Base-by-base conservation (phyloP, 2,888 invertebrate species). In the Lamproptera curius region DNA sequence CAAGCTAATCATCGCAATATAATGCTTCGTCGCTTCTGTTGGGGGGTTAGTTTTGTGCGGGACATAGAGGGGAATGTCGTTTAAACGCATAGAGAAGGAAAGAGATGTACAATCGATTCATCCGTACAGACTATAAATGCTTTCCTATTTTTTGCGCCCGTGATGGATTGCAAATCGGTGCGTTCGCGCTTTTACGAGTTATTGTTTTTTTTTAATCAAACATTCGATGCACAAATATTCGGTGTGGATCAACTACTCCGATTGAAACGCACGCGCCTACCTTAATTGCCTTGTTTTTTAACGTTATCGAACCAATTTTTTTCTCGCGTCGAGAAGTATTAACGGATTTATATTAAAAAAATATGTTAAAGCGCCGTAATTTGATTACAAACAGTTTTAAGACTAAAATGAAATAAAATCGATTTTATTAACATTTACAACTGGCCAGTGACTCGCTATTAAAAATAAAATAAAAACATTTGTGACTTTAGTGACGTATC, bases 1-100 rank as follows among this genome's bases (percentile, higher is more conserved):
- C 77, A 75, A 67, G 71, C 80, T 86, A 87, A 87, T 87, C 86
- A 86, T 87, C 79, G 80, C 85, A 83, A 85, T 86, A 87, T 87
- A 87, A 87, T 84, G 86, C 79, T 71, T 66, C 81, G 68, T 61
- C 70, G 81, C 76, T 66, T 76, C 55, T 52, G 61, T 67, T 38
- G 69, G 82, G n/a, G 83, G 79, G 67, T 47, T 36, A 76, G 83
- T 71, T 85, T 79, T 70, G 54, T 49, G 71, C 54, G 63, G 42
- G 55, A 77, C 54, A 46, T 67, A 64, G 73, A 76, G 43, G 59
- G 50, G 53, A 55, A 49, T 2, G 9, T 50, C 44, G 26, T 51
- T 47, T 37, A 54, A n/a, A 39, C 47, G 20, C 36, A 38, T n/a
- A n/a, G n/a, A n/a, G 46, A 40, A 16, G 10, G 55, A 63, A 56